Conservation (phyloP, 2,888 invertebrate genomes). For the Xylota segnis region DNA sequence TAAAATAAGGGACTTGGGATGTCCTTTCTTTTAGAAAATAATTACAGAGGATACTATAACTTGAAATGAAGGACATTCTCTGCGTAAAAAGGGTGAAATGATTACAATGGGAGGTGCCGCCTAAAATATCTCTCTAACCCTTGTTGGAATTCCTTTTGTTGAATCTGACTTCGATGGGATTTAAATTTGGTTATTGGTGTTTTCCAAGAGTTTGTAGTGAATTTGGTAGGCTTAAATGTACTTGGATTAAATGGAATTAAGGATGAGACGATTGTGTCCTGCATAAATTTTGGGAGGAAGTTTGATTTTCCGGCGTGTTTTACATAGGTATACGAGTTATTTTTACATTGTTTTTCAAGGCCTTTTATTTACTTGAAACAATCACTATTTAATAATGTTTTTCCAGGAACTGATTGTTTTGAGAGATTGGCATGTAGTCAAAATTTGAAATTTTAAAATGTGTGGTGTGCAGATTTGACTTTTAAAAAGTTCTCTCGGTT, state of each 20-base stretch:
- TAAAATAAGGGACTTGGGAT: slow-evolving; percentile 24
- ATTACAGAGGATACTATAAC: slow-evolving; percentile 22
- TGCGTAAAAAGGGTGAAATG: background rate
- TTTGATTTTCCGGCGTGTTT: too few relatives aligned
- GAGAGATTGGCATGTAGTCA: too few relatives aligned
- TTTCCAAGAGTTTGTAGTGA: background rate
- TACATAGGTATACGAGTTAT: too few relatives aligned
- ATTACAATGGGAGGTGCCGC: background rate
- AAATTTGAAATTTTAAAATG: too few relatives aligned
- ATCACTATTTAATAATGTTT: too few relatives aligned
- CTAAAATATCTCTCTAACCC: background rate
- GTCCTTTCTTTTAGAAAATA: slow-evolving; percentile 14
- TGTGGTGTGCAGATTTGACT: too few relatives aligned
- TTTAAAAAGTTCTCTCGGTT: too few relatives aligned
- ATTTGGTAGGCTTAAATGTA: background rate
- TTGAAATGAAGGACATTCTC: background rate
- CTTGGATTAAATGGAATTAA: background rate
- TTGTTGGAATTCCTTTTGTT: slow-evolving; percentile 4
- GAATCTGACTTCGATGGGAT: slow-evolving; percentile 5
- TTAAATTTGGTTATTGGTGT: slow-evolving; percentile 2
- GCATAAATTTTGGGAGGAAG: background rate
- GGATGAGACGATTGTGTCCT: background rate
- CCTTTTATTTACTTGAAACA: too few relatives aligned
- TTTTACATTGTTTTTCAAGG: too few relatives aligned
- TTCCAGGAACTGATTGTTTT: too few relatives aligned